Base-by-base conservation (phyloP, 2,113 vertebrate genomes). In the Haliaeetus leucogaster region DNA sequence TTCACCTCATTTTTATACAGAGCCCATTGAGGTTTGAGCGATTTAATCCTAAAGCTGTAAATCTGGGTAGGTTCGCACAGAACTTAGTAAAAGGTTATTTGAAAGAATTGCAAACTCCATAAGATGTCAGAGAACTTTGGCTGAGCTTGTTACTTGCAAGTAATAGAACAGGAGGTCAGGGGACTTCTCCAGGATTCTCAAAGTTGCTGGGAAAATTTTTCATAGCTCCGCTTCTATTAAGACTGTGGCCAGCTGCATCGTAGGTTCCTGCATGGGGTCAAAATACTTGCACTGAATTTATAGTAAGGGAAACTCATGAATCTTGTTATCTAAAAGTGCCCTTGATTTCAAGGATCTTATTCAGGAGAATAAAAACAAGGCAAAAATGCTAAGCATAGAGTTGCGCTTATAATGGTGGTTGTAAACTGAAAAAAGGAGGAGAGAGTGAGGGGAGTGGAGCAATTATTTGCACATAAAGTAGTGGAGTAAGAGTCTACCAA, bases 41-140 rank as follows among this genome's bases (percentile, higher is more conserved):
- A 85, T 82, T 97, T 95, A 91, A 96, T 95, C 74, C 86, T 94
- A 72, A 94, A 87, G 83, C 94, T 91, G 89, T 95, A 97, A 95
- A 93, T 93, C 89, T 90, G 77, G 34, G 42, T 66, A 82, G 42
- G 91, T 96, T 95, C 91, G 82, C 83, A 50, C 52, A 91, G 77
- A 97, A 93, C 21, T 93, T 94, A 82, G 87, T 63, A 42, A 87
- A 93, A 95, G 94, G 91, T 95, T 96, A 77, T 95, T 88, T 96
- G 89, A 96, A 94, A 93, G 91, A 94, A 95, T 67, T 94, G 74
- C 91, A 71, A 55, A 95, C 91, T 95, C 93, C 55, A 83, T 85
- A 59, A 96, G 82, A 40, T 85, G 87, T 86, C 91, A 63, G 86
- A 83, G 87, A 93, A 94, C 95, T 95, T 95, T 77, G 87, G 71